These are phyloP conservation scores for Orussus abietinus DNA, from an alignment of 1,140 invertebrate species.

Conservation along the genomic window DNA sequence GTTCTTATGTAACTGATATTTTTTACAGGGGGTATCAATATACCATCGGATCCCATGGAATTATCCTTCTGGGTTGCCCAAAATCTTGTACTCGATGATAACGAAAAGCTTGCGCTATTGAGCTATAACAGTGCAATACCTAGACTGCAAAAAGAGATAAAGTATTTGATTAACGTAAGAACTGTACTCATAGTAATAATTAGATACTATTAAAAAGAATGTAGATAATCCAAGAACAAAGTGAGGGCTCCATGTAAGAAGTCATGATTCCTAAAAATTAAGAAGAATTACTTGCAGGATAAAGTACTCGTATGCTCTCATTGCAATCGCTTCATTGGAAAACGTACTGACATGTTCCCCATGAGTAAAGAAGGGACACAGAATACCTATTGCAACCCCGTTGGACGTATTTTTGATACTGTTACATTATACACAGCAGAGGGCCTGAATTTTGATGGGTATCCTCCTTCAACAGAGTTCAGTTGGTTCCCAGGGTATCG, in stretches of 20 bases:
- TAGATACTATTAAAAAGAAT: too few species aligned
- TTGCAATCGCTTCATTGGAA: conserved; percentile 61
- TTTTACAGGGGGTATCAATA: conserved; percentile 36
- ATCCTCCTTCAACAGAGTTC: conserved; percentile 63
- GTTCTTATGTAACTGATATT: conserved; percentile 11
- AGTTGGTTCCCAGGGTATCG: conserved; percentile 83
- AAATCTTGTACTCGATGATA: conserved; percentile 66
- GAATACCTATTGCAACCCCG: conserved; percentile 77
- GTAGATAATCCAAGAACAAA: too few species aligned
- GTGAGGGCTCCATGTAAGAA: too few species aligned
- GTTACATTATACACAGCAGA: conserved; percentile 67
- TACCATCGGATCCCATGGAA: conserved; percentile 64
- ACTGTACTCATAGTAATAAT: too few species aligned
- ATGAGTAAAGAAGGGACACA: conserved; percentile 80
- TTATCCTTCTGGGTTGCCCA: conserved; percentile 77
- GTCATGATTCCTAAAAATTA: too few species aligned
- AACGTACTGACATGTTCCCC: conserved; percentile 70
- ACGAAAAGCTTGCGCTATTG: conserved; percentile 59
- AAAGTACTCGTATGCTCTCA: conserved; percentile 63
- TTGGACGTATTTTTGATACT: conserved; percentile 77
- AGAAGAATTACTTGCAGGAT: conserved; percentile 50
- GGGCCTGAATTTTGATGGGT: conserved; percentile 56
- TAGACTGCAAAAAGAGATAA: conserved; percentile 64
- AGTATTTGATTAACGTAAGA: conserved; percentile 59
- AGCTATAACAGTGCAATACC: conserved; percentile 63